phyloP scores from a whole-genome alignment of 2,113 vertebrate genomes.

The Ibidorhyncha struthersii region DNA sequence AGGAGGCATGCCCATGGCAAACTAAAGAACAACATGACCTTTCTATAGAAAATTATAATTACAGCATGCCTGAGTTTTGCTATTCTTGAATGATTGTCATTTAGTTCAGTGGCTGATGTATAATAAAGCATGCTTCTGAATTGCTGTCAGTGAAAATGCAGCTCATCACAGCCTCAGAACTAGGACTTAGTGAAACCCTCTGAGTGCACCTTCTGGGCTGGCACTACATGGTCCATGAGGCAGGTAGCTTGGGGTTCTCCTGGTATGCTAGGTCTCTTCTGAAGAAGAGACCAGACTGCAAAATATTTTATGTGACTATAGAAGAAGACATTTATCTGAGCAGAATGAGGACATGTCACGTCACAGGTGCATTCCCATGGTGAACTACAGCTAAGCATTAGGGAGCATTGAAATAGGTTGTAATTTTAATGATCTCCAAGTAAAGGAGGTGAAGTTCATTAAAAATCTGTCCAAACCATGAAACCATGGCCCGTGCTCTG shows the following conservation, averaged over 20 bases:
- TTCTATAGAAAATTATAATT: neutral
- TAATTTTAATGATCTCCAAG: neutral
- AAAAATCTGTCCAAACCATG: neutral
- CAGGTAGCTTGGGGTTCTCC: neutral
- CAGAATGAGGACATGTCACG: neutral
- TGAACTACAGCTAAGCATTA: neutral
- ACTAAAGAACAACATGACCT: neutral
- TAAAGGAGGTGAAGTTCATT: neutral
- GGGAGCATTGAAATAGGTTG: neutral
- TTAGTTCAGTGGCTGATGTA: neutral
- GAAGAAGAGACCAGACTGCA: neutral
- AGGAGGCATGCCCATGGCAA: neutral
- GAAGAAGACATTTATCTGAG: neutral
- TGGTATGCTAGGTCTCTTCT: neutral
- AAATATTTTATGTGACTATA: neutral
- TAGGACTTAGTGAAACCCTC: neutral
- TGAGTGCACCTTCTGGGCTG: neutral
- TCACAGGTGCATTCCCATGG: neutral
- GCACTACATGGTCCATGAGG: accelerated
- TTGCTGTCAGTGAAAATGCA: neutral
- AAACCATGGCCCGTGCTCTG: neutral
- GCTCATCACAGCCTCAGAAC: neutral
- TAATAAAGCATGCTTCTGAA: neutral
- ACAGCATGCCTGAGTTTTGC: neutral
- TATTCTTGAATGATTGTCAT: neutral